Evolutionary conservation across 2,113 vertebrate genomes (phyloP).

Genomic region (Sturnus vulgaris): DNA sequence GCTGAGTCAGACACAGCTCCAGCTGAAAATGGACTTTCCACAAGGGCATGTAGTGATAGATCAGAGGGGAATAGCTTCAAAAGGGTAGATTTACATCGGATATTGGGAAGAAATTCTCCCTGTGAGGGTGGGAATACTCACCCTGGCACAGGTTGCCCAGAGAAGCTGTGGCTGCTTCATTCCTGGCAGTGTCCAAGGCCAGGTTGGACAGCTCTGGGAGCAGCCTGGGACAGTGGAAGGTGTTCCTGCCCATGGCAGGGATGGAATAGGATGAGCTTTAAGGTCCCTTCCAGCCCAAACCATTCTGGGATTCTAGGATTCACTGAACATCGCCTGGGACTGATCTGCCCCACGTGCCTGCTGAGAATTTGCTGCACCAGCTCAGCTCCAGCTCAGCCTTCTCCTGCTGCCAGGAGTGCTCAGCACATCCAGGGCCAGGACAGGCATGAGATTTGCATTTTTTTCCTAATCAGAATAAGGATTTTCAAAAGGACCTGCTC

Average conservation of each 20-base stretch:
- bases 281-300: neutral
- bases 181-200: neutral
- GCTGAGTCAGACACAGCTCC: neutral
- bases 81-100: neutral
- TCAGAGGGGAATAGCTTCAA: neutral
- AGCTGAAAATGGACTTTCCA: neutral
- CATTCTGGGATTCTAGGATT: neutral
- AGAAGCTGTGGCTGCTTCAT: neutral
- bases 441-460: neutral
- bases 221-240: fast-evolving
- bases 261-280: fast-evolving
- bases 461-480: neutral
- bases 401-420: neutral
- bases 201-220: neutral
- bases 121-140: neutral
- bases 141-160: neutral
- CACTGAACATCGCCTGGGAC: neutral
- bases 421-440: neutral
- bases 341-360: neutral
- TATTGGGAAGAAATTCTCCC: neutral
- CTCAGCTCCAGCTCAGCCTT: neutral
- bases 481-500: neutral
- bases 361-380: neutral
- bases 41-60: neutral
- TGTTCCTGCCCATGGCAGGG: neutral